Evolutionary conservation across 2,113 vertebrate species (phyloP).

Genomic region (Coptodon bakossiorum): DNA sequence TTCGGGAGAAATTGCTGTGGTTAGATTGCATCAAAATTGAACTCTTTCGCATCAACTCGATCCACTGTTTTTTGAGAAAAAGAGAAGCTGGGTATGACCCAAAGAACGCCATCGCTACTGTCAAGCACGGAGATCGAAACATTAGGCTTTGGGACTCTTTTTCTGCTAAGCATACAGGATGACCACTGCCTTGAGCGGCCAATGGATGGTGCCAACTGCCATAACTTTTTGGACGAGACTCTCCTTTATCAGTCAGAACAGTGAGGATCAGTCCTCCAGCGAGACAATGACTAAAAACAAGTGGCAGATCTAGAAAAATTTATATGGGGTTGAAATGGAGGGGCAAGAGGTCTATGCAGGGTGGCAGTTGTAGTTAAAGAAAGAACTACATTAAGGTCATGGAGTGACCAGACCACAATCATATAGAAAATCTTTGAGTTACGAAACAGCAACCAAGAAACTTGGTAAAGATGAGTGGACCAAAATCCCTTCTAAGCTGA

Average conservation of each 20-base stretch:
- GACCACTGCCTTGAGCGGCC: neutral
- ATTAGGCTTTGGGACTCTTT: neutral
- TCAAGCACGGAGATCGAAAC: neutral
- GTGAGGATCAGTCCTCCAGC: accelerated
- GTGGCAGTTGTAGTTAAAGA: neutral
- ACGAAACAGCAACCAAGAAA: neutral
- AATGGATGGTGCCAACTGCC: neutral
- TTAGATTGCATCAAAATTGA: neutral
- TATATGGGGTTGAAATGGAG: neutral
- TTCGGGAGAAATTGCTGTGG: neutral
- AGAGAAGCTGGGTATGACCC: neutral
- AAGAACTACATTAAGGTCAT: neutral
- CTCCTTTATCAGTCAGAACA: neutral
- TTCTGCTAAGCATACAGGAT: neutral
- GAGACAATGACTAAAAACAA: neutral
- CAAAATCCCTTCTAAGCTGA: neutral
- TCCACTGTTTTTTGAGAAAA: neutral
- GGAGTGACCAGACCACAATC: neutral
- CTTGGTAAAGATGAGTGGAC: neutral
- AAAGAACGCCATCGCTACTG: neutral
- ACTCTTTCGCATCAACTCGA: neutral
- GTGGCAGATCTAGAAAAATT: neutral
- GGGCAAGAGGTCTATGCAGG: neutral
- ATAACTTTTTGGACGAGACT: neutral
- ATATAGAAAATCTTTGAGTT: neutral